Evolutionary conservation across 2,888 invertebrate genomes (phyloP), one percentile per base, ranked within the genome.

Genomic region (Caenorhabditis wallacei): DNA sequence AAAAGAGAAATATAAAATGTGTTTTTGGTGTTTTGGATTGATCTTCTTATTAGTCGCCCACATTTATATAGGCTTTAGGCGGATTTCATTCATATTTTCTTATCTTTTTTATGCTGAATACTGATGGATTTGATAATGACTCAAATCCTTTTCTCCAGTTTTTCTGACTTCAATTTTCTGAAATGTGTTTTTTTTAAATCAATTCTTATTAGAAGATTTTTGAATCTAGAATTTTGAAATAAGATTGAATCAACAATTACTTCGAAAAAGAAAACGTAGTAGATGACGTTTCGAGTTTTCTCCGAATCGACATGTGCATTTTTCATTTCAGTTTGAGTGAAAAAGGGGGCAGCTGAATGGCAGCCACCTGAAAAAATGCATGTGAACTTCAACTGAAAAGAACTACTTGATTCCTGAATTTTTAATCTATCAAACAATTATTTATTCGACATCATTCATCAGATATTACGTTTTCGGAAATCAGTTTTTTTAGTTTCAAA

Each of bases 11-110:
- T 71, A 79, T 46, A 71, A 70, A 66, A 79, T 79, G 53, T 63
- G 64, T 37, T 30, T 40, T 40, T 24, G 46, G 46, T 48, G 56
- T 68, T n/a, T 48, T 51, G 57, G 40, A 53, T 68, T 76, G 68
- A 76, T 76, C 76, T 76, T 76, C 76, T 76, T 76, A 68, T 76
- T 76, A 3, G 40, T 56, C 68, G 66, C 68, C 59, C 68, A 51
- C 59, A 56, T 22, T 18, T 18, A 24, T n/a, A n/a, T 46, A 40
- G 24, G 20, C 30, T 46, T 59, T 35, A 22, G 18, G 59, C 30
- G 69, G 68, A 68, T 68, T 68, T 54, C 53, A 11, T 43, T 43
- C 22, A 35, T n/a, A 16, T 66, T 22, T 35, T 20, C 13, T 18
- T 35, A n/a, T 30, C 64, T 30, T 26, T 26, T 30, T 30, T 30